phyloP scores from a whole-genome alignment of 1,140 invertebrate genomes.

The Steinernema feltiae region DNA sequence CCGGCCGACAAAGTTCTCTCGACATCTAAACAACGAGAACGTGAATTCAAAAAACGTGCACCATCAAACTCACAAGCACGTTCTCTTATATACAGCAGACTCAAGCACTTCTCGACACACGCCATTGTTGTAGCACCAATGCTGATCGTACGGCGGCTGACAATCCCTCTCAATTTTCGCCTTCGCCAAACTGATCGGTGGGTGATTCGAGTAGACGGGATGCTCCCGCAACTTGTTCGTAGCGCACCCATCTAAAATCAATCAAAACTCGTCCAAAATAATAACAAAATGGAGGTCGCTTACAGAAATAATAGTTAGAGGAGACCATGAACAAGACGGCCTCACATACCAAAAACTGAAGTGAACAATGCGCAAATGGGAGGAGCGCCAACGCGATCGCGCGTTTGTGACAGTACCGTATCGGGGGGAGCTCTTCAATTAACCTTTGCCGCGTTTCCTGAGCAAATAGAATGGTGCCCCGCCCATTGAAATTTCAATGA shows the following conservation, averaged over 20 bases:
- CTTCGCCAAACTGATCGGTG: not conserved
- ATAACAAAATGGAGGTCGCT: not conserved
- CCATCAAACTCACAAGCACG: not conserved
- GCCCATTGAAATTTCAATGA: not conserved
- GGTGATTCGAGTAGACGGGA: not conserved
- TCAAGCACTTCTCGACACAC: not conserved
- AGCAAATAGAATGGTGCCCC: not conserved
- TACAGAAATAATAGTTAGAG: not conserved
- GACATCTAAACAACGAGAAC: not conserved
- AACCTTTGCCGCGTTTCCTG: not conserved
- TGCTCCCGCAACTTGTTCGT: not conserved
- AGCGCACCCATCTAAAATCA: not conserved
- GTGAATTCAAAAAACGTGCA: not conserved
- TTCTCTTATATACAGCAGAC: not conserved
- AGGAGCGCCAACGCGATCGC: not conserved
- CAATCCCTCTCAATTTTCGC: not conserved
- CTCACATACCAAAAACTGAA: not conserved
- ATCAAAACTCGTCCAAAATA: not conserved
- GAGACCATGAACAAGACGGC: not conserved
- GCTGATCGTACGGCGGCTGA: not conserved
- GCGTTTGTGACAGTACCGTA: not conserved
- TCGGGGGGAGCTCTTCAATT: not conserved
- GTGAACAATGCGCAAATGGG: slow-evolving; percentile 1
- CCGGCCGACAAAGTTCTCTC: not conserved
- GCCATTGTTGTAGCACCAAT: not conserved